phyloP scores from a whole-genome alignment of 2,113 vertebrate species.

The Ailuropoda melanoleuca region DNA sequence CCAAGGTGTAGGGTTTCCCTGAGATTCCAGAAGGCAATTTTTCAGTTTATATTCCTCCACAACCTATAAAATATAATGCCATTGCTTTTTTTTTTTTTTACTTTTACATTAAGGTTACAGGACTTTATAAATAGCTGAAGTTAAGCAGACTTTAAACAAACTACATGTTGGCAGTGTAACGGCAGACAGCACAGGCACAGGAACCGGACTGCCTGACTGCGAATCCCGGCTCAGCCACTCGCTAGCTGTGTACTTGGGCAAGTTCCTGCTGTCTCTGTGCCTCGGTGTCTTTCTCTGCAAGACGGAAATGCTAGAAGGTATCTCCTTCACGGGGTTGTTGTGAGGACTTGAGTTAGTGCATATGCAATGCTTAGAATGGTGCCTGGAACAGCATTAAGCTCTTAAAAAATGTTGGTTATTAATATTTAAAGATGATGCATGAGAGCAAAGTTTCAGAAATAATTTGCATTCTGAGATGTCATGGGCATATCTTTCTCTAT shows the following conservation, averaged over 20 bases:
- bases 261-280: background rate
- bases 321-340: background rate
- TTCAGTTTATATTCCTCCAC: background rate
- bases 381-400: background rate
- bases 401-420: slow-evolving; percentile 37
- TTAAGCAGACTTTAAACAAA: background rate
- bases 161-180: background rate
- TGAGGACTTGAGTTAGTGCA: background rate
- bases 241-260: background rate
- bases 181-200: background rate
- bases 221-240: background rate
- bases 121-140: background rate
- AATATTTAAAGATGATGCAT: slow-evolving; percentile 73
- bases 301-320: background rate
- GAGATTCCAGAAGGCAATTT: background rate
- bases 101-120: background rate
- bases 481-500: background rate
- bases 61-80: background rate
- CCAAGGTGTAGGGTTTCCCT: background rate
- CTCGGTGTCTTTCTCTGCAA: background rate
- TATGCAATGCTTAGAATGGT: background rate
- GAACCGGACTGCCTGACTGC: background rate
- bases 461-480: slow-evolving; percentile 48
- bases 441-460: slow-evolving; percentile 57
- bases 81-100: background rate